Base-by-base conservation (phyloP, 1,140 invertebrate genomes). In the Drosophila saltans region DNA sequence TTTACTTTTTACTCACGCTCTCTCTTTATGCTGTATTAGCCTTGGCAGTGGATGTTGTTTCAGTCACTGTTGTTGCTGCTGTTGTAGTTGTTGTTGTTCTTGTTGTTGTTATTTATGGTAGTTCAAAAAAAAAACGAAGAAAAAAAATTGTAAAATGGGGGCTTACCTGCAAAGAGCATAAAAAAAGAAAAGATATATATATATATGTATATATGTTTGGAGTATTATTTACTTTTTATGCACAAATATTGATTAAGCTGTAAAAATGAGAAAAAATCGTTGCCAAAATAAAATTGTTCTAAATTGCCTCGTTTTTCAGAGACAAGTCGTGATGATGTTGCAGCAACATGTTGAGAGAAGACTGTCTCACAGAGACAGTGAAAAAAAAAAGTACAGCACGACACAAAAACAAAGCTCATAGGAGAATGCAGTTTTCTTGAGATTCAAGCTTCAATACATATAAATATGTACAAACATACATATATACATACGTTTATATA, bases 221-320 rank as follows among this genome's bases (percentile, higher is more conserved):
- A 72, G 48, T 58, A 64, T 78, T 78, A 78, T 78, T 78, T 75
- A 78, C 76, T 75, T 86, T 88, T 82, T 78, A 82, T 77, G 70
- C 70, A 77, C 68, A 73, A 78, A 88, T 89, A 89, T 89, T 89
- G 85, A 89, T 89, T 89, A 89, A 90, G 85, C 75, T 66, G 72
- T 89, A 81, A 89, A 88, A 78, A 57, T 65, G 6, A 52, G 8
- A 52, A 52, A 52, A 67, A 66, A 66, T 70, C 61, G 67, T 71
- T 69, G 43, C 72, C 52, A 65, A 88, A 81, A 79, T 64, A 48
- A 40, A 40, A 26, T 45, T 40, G 26, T 36, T 26, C 24, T 7
- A 48, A 41, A 69, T 55, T 33, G 16, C 58, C 39, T 39, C 52
- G 36, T 64, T 4, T 28, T 36, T 43, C 9, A 40, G 61, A 36